Evolutionary conservation across 2,113 vertebrate genomes (phyloP), one percentile per base, ranked within the genome.

Genomic region (Nerophis lumbriciformis): DNA sequence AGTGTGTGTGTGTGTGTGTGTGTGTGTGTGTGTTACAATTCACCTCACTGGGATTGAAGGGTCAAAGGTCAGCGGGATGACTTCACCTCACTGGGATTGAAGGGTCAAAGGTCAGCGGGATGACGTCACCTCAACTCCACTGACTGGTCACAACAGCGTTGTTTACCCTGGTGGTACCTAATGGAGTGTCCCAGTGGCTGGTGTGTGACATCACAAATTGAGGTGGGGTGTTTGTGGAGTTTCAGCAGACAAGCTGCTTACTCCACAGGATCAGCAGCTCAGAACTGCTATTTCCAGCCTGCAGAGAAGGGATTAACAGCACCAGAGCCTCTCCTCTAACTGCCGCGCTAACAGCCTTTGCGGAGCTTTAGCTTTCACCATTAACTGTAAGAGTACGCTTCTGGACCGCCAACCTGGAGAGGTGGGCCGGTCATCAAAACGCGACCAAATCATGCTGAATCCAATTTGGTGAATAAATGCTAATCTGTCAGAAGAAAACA

Each of bases 271-370:
- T 80, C 51, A 79, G 66, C 60, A 19, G 85, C 74, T 89, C 77
- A 85, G 73, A 58, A 75, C 61, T 57, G 62, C 87, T 89, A 88
- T 85, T 89, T 79, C 63, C 19, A n/a, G 75, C 72, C 44, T 19
- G 59, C 48, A 16, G 73, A 38, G 21, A 59, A 3, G 21, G 8
- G 52, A 44, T 45, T 45, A 45, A 1, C 10, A 45, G 42, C 42
- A 11, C 10, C 11, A 6, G 42, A 45, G 42, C 42, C 11, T 11
- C 42, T 6, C 42, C 10, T 4, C 12, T 45, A 11, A 45, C 42
- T n/a, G 19, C 19, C 15, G 49, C 49, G 8, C 37, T 6, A 11
- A 57, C 38, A 14, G 8, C 15, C 38, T 39, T 44, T 38, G 38
- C 11, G 54, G 15, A 6, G 16, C 15, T 42, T 58, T 45, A 14